Conservation (phyloP, 2,113 vertebrate species). For the Oxygymnocypris stewartii region DNA sequence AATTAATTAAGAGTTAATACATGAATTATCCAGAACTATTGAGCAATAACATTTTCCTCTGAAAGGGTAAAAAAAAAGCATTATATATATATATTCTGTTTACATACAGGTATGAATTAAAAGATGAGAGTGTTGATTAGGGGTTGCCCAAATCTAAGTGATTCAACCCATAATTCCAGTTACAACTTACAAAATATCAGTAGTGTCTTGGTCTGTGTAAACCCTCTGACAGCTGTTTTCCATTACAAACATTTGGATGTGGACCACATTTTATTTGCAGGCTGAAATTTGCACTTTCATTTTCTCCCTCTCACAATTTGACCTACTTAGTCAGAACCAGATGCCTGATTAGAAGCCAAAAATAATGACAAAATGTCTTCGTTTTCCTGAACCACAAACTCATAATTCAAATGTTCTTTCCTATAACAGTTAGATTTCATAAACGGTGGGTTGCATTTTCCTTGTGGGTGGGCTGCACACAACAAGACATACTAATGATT, state of each 20-base stretch:
- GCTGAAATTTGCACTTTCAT: neutral
- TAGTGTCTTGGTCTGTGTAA: neutral
- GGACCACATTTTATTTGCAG: neutral
- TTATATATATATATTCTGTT: neutral
- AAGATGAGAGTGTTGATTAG: neutral
- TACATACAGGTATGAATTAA: neutral
- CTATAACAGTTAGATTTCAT: neutral
- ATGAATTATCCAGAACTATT: neutral
- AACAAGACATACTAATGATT: neutral
- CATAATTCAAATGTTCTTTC: neutral
- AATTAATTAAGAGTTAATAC: neutral
- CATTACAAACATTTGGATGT: neutral
- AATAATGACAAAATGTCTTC: neutral
- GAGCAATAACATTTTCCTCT: neutral
- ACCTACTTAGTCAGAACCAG: neutral
- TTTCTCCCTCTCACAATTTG: too few species aligned
- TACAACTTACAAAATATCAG: neutral
- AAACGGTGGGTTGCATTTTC: too few species aligned
- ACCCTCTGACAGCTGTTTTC: neutral
- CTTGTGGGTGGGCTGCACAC: neutral
- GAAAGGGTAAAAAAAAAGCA: neutral
- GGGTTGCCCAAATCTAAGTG: neutral
- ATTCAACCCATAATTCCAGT: neutral
- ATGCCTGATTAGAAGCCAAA: neutral
- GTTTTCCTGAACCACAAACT: neutral